Base-by-base conservation (phyloP, 2,888 invertebrate species). In the Drosophila hamatofila region DNA sequence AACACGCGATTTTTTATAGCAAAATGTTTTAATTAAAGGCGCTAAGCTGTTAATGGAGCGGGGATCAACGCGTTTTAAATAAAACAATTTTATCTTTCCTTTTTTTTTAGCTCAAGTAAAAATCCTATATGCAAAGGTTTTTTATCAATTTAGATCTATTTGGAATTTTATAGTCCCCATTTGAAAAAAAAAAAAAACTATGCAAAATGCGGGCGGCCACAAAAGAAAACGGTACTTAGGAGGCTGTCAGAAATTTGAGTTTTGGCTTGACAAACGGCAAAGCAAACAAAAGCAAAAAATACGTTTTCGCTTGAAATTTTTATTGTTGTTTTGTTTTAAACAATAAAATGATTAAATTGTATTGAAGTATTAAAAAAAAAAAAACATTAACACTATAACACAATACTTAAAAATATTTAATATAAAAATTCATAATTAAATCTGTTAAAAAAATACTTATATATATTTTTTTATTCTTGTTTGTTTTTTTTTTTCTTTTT, bases 11-110 rank as follows among this genome's bases (percentile, higher is more conserved):
- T 49, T 46, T 61, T 59, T 52, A 23, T n/a, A 16, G 56, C 57
- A 57, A 60, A 58, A 76, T 68, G 63, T 61, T 73, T 73, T 73
- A 78, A 78, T 72, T 62, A 67, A 72, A 72, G 23, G 54, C 23
- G 41, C 52, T 37, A 61, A 54, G 60, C 60, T 54, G 44, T 42
- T 54, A 55, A 65, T 64, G 60, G 35, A 33, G 56, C 56, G 21
- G 3, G 23, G 6, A 56, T 25, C 12, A 37, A 54, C 18, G 51
- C 16, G 27, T 25, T 16, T 23, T 23, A 33, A 35, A 18, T 35
- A 14, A 21, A 35, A 14, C 5, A 2, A 4, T 16, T 35, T 35
- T 9, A 11, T 9, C 2, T 21, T 8, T 33, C 35, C 27, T 16
- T 0, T 5, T 16, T n/a, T 23, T 52, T 30, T 1, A 14, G 30